Evolutionary conservation across 2,888 invertebrate genomes (phyloP), one percentile per base, ranked within the genome.

Genomic region (Drosophila kambysellisi): DNA sequence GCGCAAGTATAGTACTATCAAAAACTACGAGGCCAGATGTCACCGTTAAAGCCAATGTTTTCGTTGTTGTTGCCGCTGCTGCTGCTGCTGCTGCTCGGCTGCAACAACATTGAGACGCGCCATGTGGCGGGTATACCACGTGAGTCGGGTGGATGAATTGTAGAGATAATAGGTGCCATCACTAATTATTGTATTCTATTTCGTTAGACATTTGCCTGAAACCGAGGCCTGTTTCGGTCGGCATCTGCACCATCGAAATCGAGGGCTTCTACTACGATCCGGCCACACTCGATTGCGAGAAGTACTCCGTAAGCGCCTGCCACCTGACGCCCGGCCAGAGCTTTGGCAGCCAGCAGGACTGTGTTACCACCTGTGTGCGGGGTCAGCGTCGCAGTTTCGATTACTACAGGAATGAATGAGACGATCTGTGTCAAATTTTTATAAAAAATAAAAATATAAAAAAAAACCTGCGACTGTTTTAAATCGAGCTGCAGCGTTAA

Each of bases 221-320:
- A 64, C 92, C 91, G 2, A 92, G 92, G 39, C 92, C 92, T 20
- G 81, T 81, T 52, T 92, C 92, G 0, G 90, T 89, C 30, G 91
- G 93, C 37, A 81, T 90, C 53, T 92, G 92, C 76, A 91, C 92
- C n/a, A 88, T 92, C 32, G 92, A 92, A 65, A 91, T 92, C 57
- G 92, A 92, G 70, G 92, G 92, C 25, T 93, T 77, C 79, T 93
- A 91, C 72, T 92, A 82, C 39, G 92, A 92, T 68, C 65, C 76
- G n/a, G 84, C 85, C 39, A 83, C 83, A 4, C 80, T 86, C 17
- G 90, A 92, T 62, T 92, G 92, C 51, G 77, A 85, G 51, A 77
- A 80, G 69, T 92, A 92, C 69, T 83, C 89, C 15, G 83, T 92
- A 29, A 91, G 92, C 5, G 92, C 91, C 12, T 92, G 92, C 59